Percentiles rank a stretch among this genome's conserved stretches.
Conservation (phyloP, 2,113 vertebrate genomes). For the Ornithorhynchus anatinus region DNA sequence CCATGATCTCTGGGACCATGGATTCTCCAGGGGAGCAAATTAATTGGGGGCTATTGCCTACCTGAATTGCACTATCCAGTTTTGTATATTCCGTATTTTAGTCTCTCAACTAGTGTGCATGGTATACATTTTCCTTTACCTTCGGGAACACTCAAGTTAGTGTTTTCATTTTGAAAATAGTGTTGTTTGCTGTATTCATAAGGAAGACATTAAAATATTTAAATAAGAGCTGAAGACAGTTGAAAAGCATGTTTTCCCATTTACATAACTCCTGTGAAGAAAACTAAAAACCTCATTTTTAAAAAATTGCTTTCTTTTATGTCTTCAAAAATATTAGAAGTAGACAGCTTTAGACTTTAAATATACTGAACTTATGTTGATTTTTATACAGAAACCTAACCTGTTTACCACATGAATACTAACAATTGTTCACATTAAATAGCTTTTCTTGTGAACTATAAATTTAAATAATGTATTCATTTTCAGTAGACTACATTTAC, state of each 20-base stretch:
- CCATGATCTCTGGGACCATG: too few species aligned
- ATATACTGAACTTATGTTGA: background rate
- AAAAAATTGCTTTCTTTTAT: background rate
- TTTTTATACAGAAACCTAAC: background rate
- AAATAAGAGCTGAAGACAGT: background rate
- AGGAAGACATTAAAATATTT: background rate
- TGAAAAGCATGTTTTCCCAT: background rate
- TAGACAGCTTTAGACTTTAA: background rate
- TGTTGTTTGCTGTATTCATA: too few species aligned
- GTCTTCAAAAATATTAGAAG: background rate
- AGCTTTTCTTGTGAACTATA: background rate
- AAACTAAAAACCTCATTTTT: background rate
- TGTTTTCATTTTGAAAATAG: too few species aligned
- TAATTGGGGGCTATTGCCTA: too few species aligned
- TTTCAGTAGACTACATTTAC: background rate
- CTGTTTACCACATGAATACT: background rate
- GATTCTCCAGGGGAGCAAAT: too few species aligned
- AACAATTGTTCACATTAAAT: background rate
- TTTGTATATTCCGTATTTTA: too few species aligned
- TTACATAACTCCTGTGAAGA: background rate
- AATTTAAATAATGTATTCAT: background rate
- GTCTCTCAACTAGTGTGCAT: too few species aligned
- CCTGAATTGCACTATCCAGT: too few species aligned
- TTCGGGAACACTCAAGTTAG: too few species aligned
- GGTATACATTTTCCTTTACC: too few species aligned